Percentiles rank a stretch among this genome's conserved stretches.
Evolutionary conservation across 1,140 invertebrate genomes (phyloP).

Genomic region (Heliconius hewitsoni): DNA sequence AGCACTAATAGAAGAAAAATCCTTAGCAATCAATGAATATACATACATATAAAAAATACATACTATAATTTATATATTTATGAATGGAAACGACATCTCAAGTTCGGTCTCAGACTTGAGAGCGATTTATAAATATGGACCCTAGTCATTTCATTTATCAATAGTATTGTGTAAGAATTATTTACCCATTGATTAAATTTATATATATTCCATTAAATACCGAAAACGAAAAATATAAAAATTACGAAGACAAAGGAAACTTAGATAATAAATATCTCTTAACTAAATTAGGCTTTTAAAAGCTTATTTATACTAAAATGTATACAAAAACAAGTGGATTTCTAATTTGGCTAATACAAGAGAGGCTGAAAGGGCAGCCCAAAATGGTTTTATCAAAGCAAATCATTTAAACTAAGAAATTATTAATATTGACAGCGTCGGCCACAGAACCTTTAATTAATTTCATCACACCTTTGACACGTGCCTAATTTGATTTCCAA

Average conservation of each 20-base stretch:
- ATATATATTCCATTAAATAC: background rate
- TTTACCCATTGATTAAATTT: background rate
- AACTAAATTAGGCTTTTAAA: slow-evolving; percentile 1
- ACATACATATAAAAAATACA: too few relatives aligned
- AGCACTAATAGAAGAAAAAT: too few relatives aligned
- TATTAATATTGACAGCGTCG: background rate
- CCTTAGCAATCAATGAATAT: too few relatives aligned
- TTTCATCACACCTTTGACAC: slow-evolving; percentile 20
- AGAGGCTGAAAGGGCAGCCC: background rate
- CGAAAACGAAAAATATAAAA: background rate
- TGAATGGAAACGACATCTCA: too few relatives aligned
- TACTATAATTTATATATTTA: too few relatives aligned
- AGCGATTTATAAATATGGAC: too few relatives aligned
- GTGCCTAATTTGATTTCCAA: background rate
- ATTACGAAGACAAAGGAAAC: background rate
- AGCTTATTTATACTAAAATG: background rate
- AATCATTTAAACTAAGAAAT: slow-evolving; percentile 14
- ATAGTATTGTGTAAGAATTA: background rate
- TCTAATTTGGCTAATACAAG: background rate
- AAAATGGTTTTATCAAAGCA: background rate
- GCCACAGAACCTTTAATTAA: slow-evolving; percentile 17
- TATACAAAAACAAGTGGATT: background rate
- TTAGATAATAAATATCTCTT: background rate
- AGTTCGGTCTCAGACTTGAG: too few relatives aligned
- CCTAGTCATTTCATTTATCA: background rate